Conservation (phyloP, 2,797 vertebrate genomes). For the Florisuga fusca region DNA sequence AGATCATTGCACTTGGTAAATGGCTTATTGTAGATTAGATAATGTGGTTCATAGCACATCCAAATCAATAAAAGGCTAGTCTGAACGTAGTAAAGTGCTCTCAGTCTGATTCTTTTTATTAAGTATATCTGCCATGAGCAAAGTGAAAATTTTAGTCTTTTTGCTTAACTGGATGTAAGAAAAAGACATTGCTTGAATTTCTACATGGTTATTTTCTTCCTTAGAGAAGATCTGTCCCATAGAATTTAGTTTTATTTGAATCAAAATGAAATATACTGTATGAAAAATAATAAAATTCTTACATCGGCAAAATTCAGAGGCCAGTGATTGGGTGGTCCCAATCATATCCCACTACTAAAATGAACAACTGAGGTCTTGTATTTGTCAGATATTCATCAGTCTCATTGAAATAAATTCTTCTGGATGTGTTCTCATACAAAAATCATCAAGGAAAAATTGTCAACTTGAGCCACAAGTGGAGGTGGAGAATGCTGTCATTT, state of each 20-base stretch:
- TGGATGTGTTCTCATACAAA: not conserved
- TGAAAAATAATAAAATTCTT: not conserved
- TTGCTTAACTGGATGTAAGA: constrained; percentile 16
- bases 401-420: not conserved
- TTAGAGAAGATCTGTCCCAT: not conserved
- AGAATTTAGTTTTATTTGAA: not conserved
- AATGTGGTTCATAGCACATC: constrained; percentile 88
- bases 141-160: constrained; percentile 37
- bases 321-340: not conserved
- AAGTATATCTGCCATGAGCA: constrained; percentile 41
- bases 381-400: not conserved
- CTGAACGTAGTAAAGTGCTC: constrained; percentile 83
- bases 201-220: not conserved
- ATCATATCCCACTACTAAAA: not conserved
- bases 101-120: constrained; percentile 73
- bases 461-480: not conserved
- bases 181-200: not conserved
- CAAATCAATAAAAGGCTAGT: constrained; percentile 86
- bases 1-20: constrained; percentile 83
- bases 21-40: constrained; percentile 89
- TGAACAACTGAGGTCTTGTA: not conserved
- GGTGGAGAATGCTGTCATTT: not conserved
- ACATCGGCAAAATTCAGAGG: not conserved
- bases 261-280: not conserved
- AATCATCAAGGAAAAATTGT: not conserved